Base-by-base conservation (phyloP, 2,113 vertebrate genomes). In the Budorcas taxicolor region DNA sequence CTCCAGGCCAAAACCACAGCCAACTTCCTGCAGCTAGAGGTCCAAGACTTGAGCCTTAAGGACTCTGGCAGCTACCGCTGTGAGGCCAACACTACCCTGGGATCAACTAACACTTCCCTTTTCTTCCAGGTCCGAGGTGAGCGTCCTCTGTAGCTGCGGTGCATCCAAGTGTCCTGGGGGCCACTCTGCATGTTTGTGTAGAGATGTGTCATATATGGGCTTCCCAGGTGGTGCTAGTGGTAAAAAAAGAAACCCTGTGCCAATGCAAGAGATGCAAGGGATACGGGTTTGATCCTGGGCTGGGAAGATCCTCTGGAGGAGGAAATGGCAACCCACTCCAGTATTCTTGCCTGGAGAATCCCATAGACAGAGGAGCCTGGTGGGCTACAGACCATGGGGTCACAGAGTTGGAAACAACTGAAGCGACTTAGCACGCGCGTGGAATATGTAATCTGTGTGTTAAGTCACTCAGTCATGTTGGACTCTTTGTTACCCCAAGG, bases 1-100 rank as follows among this genome's bases (percentile, higher is more conserved):
- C 0, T 40, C 64, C 80, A 0, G 0, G 1, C 53, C 21, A 96
- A 97, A 55, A 52, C 81, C 0, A 21, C 90, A 2, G 97, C 98
- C 90, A 99, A 99, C 83, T 2, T 50, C 7, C 97, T 99, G 97
- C 92, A 98, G 7, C 6, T 99, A 50, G 98, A 99, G 94, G 52
- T 99, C n/a, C 92, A 3, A 57, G 94, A 98, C 1, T 62, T 98
- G 45, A 55, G 93, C 0, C 84, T 97, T 43, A 96, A 94, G 1
- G 98, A 99, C 0, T 98, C 98, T 60, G 98, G 99, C 0, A 97
- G 45, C 13, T 99, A 99, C 1, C 97, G 85, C 85, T 99, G 99
- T 27, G 1, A 23, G 80, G 99, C 98, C 0, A 95, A 19, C 10
- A 99, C 97, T 12, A 9, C 3, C 17, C 92, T 99, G 0, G 99